Percentiles rank a stretch among this genome's conserved stretches.
These are phyloP conservation scores for Xenopus laevis DNA, from an alignment of 2,113 vertebrate species.

Conservation along the genomic window DNA sequence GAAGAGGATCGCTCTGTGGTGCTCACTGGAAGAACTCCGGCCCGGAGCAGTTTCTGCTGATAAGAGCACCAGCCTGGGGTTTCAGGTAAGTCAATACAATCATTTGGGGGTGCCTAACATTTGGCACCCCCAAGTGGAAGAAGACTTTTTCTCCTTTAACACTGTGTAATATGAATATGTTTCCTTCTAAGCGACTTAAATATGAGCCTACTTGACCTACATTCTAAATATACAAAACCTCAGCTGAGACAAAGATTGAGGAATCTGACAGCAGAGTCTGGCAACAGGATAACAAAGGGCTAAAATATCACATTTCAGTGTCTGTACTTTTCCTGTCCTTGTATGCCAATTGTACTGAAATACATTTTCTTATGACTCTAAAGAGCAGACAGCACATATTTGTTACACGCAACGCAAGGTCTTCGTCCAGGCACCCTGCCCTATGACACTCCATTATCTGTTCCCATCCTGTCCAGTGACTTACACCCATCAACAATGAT, in stretches of 20 bases:
- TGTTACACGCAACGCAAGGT: neutral
- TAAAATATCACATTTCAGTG: neutral
- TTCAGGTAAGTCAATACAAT: too few relatives aligned
- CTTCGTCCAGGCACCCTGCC: neutral
- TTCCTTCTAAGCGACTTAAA: too few relatives aligned
- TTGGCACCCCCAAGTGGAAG: too few relatives aligned
- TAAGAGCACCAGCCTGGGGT: too few relatives aligned
- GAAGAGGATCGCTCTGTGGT: too few relatives aligned
- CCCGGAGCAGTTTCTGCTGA: too few relatives aligned
- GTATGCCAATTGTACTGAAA: neutral
- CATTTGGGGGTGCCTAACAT: too few relatives aligned
- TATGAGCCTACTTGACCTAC: neutral
- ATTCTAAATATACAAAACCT: neutral
- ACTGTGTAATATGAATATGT: too few relatives aligned
- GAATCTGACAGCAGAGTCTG: neutral
- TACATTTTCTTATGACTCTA: neutral
- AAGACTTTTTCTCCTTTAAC: too few relatives aligned
- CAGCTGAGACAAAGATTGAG: neutral
- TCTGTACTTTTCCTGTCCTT: neutral
- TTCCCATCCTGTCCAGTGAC: constrained; percentile 21
- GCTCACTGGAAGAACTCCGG: too few relatives aligned
- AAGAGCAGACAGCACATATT: neutral
- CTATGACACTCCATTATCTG: constrained; percentile 23
- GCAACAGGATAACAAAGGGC: neutral
- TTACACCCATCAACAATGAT: constrained; percentile 23